Evolutionary conservation across 2,113 vertebrate species (phyloP), one percentile per base, ranked within the genome.

Genomic region (Danionella cerebrum): DNA sequence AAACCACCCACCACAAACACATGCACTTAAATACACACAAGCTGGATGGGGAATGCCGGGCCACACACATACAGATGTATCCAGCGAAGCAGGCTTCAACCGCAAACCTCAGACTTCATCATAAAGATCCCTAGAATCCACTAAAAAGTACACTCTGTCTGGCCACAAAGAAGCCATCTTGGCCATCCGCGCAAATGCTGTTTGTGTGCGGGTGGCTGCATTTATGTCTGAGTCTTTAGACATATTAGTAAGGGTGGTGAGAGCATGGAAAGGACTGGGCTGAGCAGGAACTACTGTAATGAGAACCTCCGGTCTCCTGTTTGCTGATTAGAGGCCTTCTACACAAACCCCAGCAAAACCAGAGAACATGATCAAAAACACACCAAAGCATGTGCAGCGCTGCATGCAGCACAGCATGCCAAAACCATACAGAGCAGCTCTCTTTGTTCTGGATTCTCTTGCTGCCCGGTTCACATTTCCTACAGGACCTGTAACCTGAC

Each of bases 241-340:
- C 52, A 72, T 41, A 29, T 65, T 72, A 48, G 53, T 55, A 66
- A 51, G 36, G 55, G n/a, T 11, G 6, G 35, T 31, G 25, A 44
- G 58, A 51, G 57, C 24, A 13, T 4, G 2, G 16, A 16, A 39
- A 58, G 35, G 41, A 25, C 53, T 57, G 48, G 63, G 19, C 39
- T 25, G 51, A 75, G 42, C 53, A 59, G 62, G 50, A 36, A 63
- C 66, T 71, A 47, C 54, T 39, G 39, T 74, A 70, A 74, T 70
- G 67, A 70, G 53, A 74, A 64, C 62, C 72, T 70, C 67, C 39
- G 65, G 72, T 59, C 60, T 38, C 29, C 42, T 63, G 19, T 45
- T 10, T 67, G 63, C 69, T 64, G 50, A 71, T 71, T 75, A 71
- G 62, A 69, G 66, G 24, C 41, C 51, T 54, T 70, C 44, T 36